Percentiles rank a stretch among this genome's conserved stretches.
phyloP scores from a whole-genome alignment of 2,797 vertebrate species.

The Microctenopoma stevenorrisi region DNA sequence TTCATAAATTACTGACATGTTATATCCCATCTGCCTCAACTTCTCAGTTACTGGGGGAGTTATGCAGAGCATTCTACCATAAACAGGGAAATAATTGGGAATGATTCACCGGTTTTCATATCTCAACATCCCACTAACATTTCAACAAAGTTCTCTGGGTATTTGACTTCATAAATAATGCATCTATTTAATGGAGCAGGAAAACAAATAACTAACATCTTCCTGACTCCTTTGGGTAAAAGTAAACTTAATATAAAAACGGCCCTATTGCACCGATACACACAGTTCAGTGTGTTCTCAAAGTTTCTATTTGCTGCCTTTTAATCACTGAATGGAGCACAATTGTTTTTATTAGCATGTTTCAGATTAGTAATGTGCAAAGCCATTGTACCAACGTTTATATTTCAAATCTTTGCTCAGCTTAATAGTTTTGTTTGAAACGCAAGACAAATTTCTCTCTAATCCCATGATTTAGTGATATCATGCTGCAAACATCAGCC shows the following conservation, averaged over 20 bases:
- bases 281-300: constrained; percentile 69
- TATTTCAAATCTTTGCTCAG: constrained; percentile 43
- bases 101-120: constrained; percentile 81
- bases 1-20: constrained; percentile 77
- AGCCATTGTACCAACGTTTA: constrained; percentile 32
- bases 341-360: constrained; percentile 59
- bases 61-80: constrained; percentile 76
- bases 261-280: constrained; percentile 60
- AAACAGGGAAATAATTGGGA: constrained; percentile 81
- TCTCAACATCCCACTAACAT: constrained; percentile 80
- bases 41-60: constrained; percentile 70
- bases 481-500: constrained; percentile 50
- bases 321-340: constrained; percentile 37
- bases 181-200: constrained; percentile 82
- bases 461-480: constrained; percentile 67
- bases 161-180: constrained; percentile 84
- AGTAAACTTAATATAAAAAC: constrained; percentile 77
- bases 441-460: constrained; percentile 57
- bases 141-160: constrained; percentile 76
- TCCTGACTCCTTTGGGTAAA: constrained; percentile 73
- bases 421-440: constrained; percentile 70
- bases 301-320: constrained; percentile 50
- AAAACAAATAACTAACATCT: constrained; percentile 84
- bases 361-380: constrained; percentile 47
- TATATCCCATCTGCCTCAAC: constrained; percentile 71